Evolutionary conservation across 2,888 invertebrate genomes (phyloP).

Genomic region (Drosophila borealis): DNA sequence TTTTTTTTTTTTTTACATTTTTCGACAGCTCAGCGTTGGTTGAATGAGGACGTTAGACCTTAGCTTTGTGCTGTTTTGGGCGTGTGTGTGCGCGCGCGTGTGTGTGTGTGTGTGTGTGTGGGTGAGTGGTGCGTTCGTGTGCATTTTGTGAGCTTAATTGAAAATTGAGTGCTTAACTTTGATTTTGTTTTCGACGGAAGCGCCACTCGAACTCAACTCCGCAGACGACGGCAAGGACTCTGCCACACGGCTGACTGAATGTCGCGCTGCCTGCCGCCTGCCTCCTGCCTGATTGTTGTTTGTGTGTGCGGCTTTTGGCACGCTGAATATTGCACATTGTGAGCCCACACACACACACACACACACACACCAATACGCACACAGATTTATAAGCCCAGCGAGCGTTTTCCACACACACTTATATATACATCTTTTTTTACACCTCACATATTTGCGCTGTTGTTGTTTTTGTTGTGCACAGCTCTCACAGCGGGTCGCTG

Average conservation of each 20-base stretch:
- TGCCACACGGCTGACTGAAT: slow-evolving; percentile 51
- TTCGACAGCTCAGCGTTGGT: slow-evolving; percentile 32
- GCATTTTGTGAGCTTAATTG: slow-evolving; percentile 76
- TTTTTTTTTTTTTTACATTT: slow-evolving; percentile 17
- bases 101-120: slow-evolving; percentile 11
- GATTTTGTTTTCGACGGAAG: slow-evolving; percentile 72
- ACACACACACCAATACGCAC: background rate
- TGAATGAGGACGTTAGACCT: slow-evolving; percentile 50
- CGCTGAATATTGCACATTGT: slow-evolving; percentile 60
- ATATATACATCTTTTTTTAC: slow-evolving; percentile 33
- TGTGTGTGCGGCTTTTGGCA: slow-evolving; percentile 70
- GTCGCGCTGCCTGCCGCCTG: slow-evolving; percentile 30
- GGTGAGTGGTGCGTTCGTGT: slow-evolving; percentile 52
- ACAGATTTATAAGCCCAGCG: slow-evolving; percentile 20
- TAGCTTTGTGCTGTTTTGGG: slow-evolving; percentile 29
- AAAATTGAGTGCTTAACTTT: slow-evolving; percentile 80
- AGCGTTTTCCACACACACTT: background rate
- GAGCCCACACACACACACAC: slow-evolving; percentile 20
- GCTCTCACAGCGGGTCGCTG: slow-evolving; percentile 37
- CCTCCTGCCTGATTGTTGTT: slow-evolving; percentile 45
- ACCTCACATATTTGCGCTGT: slow-evolving; percentile 19
- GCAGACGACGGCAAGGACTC: slow-evolving; percentile 32
- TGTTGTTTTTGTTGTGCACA: slow-evolving; percentile 20
- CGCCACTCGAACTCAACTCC: slow-evolving; percentile 65
- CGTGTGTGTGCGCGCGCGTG: background rate